Evolutionary conservation across 2,888 invertebrate species (phyloP), one percentile per base, ranked within the genome.

Genomic region (Amphipoea lucens): DNA sequence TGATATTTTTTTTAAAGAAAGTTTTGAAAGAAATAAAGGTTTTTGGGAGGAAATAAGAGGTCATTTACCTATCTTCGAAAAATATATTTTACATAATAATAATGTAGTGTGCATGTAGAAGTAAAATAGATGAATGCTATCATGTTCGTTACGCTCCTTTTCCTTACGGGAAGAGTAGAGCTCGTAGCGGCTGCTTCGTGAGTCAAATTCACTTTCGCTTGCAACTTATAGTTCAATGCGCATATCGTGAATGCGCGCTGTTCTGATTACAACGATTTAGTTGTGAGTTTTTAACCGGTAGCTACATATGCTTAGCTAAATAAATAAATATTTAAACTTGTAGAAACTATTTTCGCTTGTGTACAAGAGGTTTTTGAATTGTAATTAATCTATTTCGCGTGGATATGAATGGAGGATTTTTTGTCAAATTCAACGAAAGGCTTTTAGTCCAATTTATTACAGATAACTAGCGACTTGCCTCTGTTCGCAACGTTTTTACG

Each of bases 161-260:
- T 80, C 54, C 42, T 63, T 75, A 70, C 40, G 40, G 81, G 76
- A 85, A 36, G 57, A 67, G 67, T 4, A 65, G 42, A 68, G 5
- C 29, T 78, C 48, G 36, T 5, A 54, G 73, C 57, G 69, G 36
- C 73, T 63, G 57, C 72, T 75, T 57, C 36, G 62, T 48, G 63
- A 57, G 66, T 29, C 40, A 42, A 51, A 57, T 60, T 87, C 36
- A 85, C 80, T 87, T 84, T 85, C 80, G 69, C 29, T 85, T 17
- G 17, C 57, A 70, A 66, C n/a, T 7, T 54, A 29, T 23, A 20
- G 68, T 11, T n/a, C 17, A 60, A 40, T 68, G 29, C 17, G 29
- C 40, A 40, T 62, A 78, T 14, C 6, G 42, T 54, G 42, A 60
- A 40, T 17, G 14, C 36, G 29, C 29, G n/a, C 17, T 68, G 20